phyloP scores from a whole-genome alignment of 2,888 invertebrate genomes.

The Ophonus ardosiacus region DNA sequence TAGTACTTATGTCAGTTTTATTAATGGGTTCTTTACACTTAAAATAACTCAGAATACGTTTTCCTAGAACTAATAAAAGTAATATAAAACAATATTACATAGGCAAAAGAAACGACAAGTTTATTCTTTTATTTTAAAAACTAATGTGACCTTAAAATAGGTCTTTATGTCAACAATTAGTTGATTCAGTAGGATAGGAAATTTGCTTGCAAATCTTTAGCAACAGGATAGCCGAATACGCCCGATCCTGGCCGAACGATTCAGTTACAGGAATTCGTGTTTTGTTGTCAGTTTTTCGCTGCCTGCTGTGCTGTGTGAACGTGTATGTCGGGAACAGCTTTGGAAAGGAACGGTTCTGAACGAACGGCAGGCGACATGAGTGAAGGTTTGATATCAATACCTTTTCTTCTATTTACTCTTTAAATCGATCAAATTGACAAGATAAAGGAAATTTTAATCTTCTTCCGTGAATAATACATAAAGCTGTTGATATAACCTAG shows the following conservation, averaged over 20 bases:
- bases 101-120: background rate
- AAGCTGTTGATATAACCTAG: background rate
- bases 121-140: background rate
- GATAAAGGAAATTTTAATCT: background rate
- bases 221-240: slow-evolving; percentile 16
- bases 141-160: background rate
- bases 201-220: slow-evolving; percentile 21
- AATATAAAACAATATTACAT: background rate
- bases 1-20: background rate
- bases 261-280: slow-evolving; percentile 9
- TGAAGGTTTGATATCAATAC: slow-evolving; percentile 25
- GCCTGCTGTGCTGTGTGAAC: slow-evolving; percentile 10
- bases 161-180: background rate
- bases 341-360: slow-evolving; percentile 23
- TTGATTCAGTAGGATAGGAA: background rate
- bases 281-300: slow-evolving; percentile 50
- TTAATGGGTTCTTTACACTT: background rate
- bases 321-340: slow-evolving; percentile 36
- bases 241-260: slow-evolving; percentile 19
- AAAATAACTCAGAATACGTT: background rate
- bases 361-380: slow-evolving; percentile 29
- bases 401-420: background rate
- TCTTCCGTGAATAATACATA: background rate
- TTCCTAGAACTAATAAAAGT: background rate
- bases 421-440: background rate